Conservation (phyloP, 2,113 vertebrate genomes). For the Mustelus asterias region DNA sequence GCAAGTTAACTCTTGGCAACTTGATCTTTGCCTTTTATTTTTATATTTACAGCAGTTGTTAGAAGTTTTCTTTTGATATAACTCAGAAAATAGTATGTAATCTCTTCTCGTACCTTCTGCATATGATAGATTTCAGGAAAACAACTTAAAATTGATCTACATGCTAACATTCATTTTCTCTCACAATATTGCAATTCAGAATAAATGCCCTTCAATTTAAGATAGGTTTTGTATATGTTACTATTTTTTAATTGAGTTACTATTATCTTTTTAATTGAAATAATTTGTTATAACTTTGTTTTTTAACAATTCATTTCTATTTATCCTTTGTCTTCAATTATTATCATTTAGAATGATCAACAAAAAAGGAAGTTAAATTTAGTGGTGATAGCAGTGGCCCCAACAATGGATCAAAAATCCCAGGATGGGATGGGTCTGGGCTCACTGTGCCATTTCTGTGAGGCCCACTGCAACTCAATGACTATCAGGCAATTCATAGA, state of each 20-base stretch:
- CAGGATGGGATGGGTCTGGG: too few species aligned
- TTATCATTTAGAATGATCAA: too few species aligned
- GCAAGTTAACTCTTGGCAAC: not conserved
- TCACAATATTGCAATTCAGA: not conserved
- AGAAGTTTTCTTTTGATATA: not conserved
- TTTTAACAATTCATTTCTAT: not conserved
- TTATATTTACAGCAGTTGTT: not conserved
- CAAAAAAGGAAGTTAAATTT: not conserved
- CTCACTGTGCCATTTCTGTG: too few species aligned
- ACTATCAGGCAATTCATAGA: too few species aligned
- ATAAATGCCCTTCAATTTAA: not conserved
- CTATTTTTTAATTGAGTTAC: not conserved
- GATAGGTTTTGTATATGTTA: not conserved
- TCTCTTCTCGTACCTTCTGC: not conserved
- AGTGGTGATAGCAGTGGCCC: too few species aligned
- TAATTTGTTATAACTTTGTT: not conserved
- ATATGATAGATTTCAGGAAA: not conserved
- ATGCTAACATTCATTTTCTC: not conserved
- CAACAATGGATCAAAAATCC: too few species aligned
- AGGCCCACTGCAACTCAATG: too few species aligned
- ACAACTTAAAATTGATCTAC: not conserved
- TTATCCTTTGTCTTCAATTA: not conserved
- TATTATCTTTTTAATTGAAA: not conserved
- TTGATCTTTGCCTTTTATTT: not conserved
- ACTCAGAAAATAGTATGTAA: not conserved